Conservation (phyloP, 2,113 vertebrate genomes). For the Ceyx cyanopectus region DNA sequence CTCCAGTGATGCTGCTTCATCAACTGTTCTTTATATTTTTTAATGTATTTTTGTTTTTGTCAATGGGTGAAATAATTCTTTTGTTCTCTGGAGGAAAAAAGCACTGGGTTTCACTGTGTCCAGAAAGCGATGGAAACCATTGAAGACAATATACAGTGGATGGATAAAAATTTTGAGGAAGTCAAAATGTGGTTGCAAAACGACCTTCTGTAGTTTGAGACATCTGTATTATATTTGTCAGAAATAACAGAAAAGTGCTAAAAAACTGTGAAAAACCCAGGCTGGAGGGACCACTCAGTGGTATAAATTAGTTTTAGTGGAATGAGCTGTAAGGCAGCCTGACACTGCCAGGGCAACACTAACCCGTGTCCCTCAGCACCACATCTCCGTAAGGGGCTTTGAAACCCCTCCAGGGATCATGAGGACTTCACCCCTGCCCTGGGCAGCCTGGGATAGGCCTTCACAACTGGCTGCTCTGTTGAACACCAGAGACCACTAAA, state of each 20-base stretch:
- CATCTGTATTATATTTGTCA: neutral
- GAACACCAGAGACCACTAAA: neutral
- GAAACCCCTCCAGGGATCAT: neutral
- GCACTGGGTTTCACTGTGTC: conserved; percentile 84
- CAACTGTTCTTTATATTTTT: neutral
- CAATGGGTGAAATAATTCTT: conserved; percentile 86
- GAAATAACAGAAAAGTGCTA: neutral
- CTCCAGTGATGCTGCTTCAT: neutral
- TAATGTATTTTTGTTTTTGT: neutral
- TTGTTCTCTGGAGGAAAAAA: conserved; percentile 82
- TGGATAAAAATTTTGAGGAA: conserved; percentile 84
- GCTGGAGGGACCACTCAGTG: too few species aligned
- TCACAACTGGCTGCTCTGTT: neutral
- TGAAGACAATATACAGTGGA: conserved; percentile 89
- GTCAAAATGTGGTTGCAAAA: conserved; percentile 81
- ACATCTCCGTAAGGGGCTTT: neutral
- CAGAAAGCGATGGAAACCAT: conserved; percentile 87
- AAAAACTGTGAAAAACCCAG: neutral
- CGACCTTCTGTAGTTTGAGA: neutral
- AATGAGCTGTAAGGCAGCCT: too few species aligned
- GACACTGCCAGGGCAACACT: neutral
- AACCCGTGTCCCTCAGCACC: neutral
- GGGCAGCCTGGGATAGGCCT: neutral
- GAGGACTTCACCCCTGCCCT: neutral
- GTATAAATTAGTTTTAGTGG: neutral